phyloP scores from a whole-genome alignment of 1,140 invertebrate genomes.

The Micrasema longulum region DNA sequence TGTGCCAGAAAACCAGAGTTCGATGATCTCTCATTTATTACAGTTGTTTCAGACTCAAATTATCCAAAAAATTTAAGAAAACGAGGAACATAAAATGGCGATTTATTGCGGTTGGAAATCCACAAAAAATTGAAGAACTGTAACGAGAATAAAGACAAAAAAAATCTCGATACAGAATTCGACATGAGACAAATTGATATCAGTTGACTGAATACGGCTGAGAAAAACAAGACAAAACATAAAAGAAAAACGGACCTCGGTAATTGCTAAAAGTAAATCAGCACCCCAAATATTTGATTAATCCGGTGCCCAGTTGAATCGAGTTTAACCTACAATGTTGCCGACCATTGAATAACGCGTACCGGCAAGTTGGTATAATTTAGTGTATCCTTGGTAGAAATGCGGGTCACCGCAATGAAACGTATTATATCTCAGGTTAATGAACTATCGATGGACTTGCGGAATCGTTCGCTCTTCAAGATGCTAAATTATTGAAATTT shows the following conservation, averaged over 20 bases:
- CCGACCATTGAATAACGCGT: neutral
- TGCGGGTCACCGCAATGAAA: slow-evolving; percentile 21
- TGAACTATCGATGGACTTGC: slow-evolving; percentile 18
- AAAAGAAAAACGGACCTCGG: neutral
- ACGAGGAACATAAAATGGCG: too few relatives aligned
- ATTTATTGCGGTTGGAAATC: too few relatives aligned
- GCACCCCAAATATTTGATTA: too few relatives aligned
- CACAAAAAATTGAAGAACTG: too few relatives aligned
- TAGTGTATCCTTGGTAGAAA: slow-evolving; percentile 19
- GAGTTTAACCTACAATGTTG: neutral
- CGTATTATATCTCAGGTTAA: slow-evolving; percentile 30
- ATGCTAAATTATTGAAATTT: neutral
- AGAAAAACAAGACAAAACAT: neutral
- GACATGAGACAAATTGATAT: too few relatives aligned
- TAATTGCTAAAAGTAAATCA: neutral
- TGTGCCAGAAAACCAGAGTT: too few relatives aligned
- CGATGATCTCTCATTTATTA: too few relatives aligned
- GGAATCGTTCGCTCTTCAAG: slow-evolving; percentile 2
- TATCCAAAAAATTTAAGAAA: too few relatives aligned
- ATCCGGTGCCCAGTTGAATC: neutral
- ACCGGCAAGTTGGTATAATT: neutral
- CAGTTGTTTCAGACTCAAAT: too few relatives aligned
- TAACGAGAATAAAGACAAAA: too few relatives aligned
- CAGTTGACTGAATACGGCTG: too few relatives aligned
- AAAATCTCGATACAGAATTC: too few relatives aligned